Base-by-base conservation (phyloP, 2,797 vertebrate genomes). In the Paedocypris micromegethes region DNA sequence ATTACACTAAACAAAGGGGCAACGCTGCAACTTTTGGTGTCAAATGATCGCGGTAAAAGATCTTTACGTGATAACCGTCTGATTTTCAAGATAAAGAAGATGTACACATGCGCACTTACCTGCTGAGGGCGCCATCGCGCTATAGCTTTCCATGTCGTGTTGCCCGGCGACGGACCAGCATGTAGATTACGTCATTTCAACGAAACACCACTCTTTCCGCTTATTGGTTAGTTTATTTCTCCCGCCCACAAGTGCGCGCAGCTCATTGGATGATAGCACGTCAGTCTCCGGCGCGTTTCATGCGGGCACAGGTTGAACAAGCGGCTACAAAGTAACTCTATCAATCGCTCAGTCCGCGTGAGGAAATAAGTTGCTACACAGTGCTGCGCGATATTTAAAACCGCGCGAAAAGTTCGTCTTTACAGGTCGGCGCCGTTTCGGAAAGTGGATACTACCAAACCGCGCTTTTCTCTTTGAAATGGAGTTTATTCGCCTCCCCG, bases 281-380 rank as follows among this genome's bases (percentile, higher is more conserved):
- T 75, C 78, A 64, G 50, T 77, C 64, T 67, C 7, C 5, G 2
- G 3, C 4, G 9, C 58, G 55, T 4, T 71, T 75, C 60, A n/a
- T 47, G 64, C 61, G 45, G 40, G 46, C 50, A 48, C 79, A 80
- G 79, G 74, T 78, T 78, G 64, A 78, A 77, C 51, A 48, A 72
- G 59, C 58, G 52, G 69, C 50, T 66, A 77, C 70, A 75, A 74
- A 80, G 72, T 77, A 79, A 70, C 63, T 48, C 68, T 40, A 66
- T 66, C 46, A 61, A 53, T 54, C 72, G 57, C 3, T 43, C 23
- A 46, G 52, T 23, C 23, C 8, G 60, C 39, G 23, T 43, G 23
- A 7, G 65, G n/a, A 44, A 5, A 58, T 49, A 65, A 68, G 60
- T 48, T 78, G 51, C 23, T 23, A 23, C 23, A 23, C 23, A 23